Conservation (phyloP, 1,140 invertebrate species). For the Drosophila navojoa region DNA sequence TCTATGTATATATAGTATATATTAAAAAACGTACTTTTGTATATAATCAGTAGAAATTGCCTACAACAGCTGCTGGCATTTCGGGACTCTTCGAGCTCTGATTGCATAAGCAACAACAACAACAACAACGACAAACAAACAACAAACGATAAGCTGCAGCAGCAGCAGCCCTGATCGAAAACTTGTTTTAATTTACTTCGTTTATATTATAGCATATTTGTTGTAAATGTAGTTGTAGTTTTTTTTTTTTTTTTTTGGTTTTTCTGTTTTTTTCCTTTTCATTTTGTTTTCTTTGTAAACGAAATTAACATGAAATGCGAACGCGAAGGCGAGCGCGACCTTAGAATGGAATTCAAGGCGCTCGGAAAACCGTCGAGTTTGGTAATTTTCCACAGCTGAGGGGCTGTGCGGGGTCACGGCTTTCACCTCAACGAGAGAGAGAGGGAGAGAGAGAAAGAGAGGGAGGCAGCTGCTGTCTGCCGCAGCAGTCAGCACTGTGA, state of each 20-base stretch:
- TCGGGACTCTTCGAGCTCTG: conserved; percentile 13
- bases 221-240: not conserved
- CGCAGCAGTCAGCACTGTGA: not conserved
- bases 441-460: no score
- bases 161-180: conserved; percentile 35
- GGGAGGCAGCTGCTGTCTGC: not conserved
- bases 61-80: not conserved
- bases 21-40: no score
- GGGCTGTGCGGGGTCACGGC: conserved; percentile 8
- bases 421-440: conserved; percentile 14
- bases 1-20: no score
- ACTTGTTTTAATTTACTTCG: conserved; percentile 23
- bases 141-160: no score
- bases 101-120: conserved; percentile 38
- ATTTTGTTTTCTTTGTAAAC: conserved; percentile 25
- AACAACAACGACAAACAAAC: conserved; percentile 9
- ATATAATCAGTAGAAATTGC: no score
- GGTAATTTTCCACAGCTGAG: conserved; percentile 56
- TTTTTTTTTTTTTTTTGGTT: conserved; percentile 1
- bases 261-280: conserved; percentile 14
- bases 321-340: conserved; percentile 39
- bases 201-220: conserved; percentile 5
- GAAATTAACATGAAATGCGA: conserved; percentile 23
- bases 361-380: conserved; percentile 41
- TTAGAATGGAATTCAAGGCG: conserved; percentile 71